Conservation (phyloP, 1,140 invertebrate species). For the Zaprionus nigranus region DNA sequence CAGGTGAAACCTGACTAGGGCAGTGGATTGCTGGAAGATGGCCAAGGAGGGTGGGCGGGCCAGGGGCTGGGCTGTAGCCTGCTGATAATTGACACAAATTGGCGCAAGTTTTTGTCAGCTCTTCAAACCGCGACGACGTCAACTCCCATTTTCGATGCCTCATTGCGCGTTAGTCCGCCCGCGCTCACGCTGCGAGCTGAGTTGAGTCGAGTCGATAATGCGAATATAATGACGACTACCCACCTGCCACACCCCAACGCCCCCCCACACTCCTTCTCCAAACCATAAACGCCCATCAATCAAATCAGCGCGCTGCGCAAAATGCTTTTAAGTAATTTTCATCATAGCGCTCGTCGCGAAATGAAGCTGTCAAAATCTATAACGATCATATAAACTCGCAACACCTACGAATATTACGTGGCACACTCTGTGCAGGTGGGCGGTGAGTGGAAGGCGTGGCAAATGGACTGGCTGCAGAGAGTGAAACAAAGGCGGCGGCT, state of each 20-base stretch:
- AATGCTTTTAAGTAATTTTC: slow-evolving; percentile 82
- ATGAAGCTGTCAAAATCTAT: slow-evolving; percentile 77
- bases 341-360: slow-evolving; percentile 53
- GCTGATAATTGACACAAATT: slow-evolving; percentile 81
- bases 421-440: slow-evolving; percentile 5
- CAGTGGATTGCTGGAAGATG: background rate
- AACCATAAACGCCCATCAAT: slow-evolving; percentile 76
- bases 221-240: slow-evolving; percentile 73
- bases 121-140: slow-evolving; percentile 70
- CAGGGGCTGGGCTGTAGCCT: slow-evolving; percentile 43
- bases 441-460: background rate
- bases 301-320: slow-evolving; percentile 71
- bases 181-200: slow-evolving; percentile 38
- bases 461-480: background rate
- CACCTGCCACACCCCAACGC: background rate
- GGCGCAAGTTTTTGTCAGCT: slow-evolving; percentile 80
- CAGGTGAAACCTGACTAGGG: slow-evolving; percentile 21
- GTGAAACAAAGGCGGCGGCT: slow-evolving; percentile 45
- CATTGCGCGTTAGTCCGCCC: slow-evolving; percentile 45
- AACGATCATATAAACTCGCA: slow-evolving; percentile 76
- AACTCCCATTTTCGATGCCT: slow-evolving; percentile 77
- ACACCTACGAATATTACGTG: slow-evolving; percentile 33
- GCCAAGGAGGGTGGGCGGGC: background rate
- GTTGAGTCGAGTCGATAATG: slow-evolving; percentile 62
- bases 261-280: no score